A percentile compares a stretch with the other conserved stretches of the same genome.
These are phyloP conservation scores for Irena cyanogastra DNA, from an alignment of 2,113 vertebrate genomes.

Conservation along the genomic window DNA sequence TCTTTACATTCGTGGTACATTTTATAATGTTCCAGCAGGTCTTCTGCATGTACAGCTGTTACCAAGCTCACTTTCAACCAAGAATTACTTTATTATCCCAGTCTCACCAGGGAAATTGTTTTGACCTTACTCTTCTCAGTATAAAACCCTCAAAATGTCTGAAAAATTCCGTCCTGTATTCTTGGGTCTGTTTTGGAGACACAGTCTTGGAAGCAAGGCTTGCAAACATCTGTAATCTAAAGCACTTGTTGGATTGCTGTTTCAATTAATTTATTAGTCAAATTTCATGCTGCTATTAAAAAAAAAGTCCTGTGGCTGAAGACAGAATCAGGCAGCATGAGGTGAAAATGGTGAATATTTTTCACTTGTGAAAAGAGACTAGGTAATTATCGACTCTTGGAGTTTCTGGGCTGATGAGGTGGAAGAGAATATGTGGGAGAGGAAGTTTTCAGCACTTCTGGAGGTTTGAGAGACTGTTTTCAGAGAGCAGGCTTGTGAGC, in stretches of 20 bases:
- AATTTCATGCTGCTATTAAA: neutral
- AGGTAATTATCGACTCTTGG: fast-evolving
- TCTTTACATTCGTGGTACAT: neutral
- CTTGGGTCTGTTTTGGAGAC: neutral
- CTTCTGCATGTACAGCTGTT: neutral
- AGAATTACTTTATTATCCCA: neutral
- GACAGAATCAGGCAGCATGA: neutral
- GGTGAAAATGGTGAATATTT: neutral
- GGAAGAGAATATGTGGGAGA: neutral
- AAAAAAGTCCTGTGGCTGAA: neutral
- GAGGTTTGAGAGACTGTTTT: neutral
- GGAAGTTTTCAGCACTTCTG: neutral
- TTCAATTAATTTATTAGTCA: neutral
- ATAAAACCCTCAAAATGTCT: neutral
- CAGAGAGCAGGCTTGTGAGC: neutral
- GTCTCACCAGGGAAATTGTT: neutral
- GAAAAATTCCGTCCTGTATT: neutral
- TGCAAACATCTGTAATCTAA: neutral
- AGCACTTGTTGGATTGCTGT: neutral
- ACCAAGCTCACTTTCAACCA: neutral
- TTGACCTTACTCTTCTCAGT: neutral
- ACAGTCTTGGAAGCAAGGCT: neutral
- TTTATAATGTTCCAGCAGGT: neutral
- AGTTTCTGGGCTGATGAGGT: neutral
- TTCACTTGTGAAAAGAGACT: neutral